Evolutionary conservation across 1,140 invertebrate genomes (phyloP).

Genomic region (Listronotus bonariensis): DNA sequence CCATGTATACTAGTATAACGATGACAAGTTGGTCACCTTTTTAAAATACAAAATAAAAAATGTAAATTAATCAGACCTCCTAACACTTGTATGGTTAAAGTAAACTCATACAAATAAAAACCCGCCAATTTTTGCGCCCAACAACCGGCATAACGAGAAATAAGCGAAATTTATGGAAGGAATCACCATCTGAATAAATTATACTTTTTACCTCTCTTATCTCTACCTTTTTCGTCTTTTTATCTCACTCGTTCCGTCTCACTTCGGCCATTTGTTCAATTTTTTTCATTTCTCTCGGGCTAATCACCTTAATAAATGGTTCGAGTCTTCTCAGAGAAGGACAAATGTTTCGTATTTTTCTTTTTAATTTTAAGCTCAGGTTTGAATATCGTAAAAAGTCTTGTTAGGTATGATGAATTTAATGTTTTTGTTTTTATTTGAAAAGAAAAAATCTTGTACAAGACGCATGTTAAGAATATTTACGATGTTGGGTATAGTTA

Average conservation of each 20-base stretch:
- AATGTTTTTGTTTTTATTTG: no score
- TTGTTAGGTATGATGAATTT: no score
- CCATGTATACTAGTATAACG: no score
- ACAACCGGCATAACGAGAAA: constrained; percentile 9
- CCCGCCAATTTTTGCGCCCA: constrained; percentile 11
- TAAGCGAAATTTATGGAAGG: constrained; percentile 24
- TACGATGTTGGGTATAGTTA: no score
- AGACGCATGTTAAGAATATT: no score
- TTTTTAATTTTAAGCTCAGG: background rate
- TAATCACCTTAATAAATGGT: constrained; percentile 26
- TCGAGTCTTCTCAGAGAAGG: constrained; percentile 4
- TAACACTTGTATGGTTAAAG: no score
- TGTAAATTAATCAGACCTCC: no score
- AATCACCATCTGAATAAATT: constrained; percentile 22
- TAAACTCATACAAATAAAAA: background rate
- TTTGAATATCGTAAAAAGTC: no score
- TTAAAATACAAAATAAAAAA: no score
- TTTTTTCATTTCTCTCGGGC: constrained; percentile 14
- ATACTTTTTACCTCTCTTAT: constrained; percentile 19
- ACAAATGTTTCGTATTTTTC: constrained; percentile 7
- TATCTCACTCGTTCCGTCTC: background rate
- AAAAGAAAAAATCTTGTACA: no score
- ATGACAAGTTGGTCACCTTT: no score
- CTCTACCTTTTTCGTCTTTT: background rate
- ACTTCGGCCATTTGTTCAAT: constrained; percentile 3